Evolutionary conservation across 2,797 vertebrate species (phyloP).

Genomic region (Cossypha caffra): DNA sequence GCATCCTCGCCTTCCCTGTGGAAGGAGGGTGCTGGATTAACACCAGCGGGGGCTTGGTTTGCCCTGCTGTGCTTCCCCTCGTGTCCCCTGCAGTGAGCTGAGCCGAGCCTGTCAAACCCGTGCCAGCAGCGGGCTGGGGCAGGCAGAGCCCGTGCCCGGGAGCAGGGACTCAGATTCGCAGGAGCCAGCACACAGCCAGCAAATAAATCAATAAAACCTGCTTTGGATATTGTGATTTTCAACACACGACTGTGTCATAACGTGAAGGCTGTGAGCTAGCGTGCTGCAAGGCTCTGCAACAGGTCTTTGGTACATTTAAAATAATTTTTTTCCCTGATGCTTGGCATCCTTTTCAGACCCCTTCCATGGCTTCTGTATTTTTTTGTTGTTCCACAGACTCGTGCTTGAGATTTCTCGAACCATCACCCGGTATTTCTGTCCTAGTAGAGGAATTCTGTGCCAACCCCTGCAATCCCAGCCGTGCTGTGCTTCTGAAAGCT

Average conservation of each 20-base stretch:
- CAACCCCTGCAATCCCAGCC: not conserved
- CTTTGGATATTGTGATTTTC: not conserved
- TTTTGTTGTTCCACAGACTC: not conserved
- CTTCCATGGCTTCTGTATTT: not conserved
- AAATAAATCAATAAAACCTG: not conserved
- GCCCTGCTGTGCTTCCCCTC: not conserved
- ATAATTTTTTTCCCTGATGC: not conserved
- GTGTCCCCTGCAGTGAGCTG: fast-evolving
- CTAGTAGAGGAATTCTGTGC: not conserved
- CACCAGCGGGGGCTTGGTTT: not conserved
- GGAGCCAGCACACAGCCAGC: not conserved
- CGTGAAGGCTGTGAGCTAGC: fast-evolving
- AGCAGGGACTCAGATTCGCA: fast-evolving
- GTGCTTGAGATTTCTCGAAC: not conserved
- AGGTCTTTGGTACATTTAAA: not conserved
- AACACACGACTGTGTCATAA: not conserved
- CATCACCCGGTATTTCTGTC: not conserved
- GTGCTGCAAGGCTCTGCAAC: not conserved
- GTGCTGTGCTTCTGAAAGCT: not conserved
- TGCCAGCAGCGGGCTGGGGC: not conserved
- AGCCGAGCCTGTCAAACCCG: not conserved
- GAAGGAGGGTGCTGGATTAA: not conserved
- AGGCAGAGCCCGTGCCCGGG: fast-evolving
- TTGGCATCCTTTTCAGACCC: not conserved
- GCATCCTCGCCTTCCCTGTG: not conserved